These are phyloP conservation scores for Parnassius orleans DNA, from an alignment of 2,888 invertebrate genomes.

Conservation along the genomic window DNA sequence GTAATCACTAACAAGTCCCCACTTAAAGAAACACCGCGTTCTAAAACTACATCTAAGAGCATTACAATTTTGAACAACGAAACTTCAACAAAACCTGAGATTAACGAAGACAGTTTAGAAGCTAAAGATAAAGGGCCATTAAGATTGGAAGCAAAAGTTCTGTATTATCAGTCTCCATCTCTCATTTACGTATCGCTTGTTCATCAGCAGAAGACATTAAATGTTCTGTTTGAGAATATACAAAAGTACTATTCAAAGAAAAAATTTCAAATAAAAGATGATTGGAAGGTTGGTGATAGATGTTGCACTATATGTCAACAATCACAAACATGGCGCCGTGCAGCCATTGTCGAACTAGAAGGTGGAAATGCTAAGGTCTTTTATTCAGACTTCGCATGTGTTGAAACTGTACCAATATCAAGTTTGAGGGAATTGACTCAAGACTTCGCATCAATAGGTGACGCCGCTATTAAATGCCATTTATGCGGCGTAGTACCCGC, in stretches of 20 bases:
- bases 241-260: constrained; percentile 74
- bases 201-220: constrained; percentile 66
- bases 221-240: constrained; percentile 72
- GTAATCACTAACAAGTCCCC: constrained; percentile 51
- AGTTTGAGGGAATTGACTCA: constrained; percentile 75
- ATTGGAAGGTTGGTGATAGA: constrained; percentile 77
- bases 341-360: constrained; percentile 64
- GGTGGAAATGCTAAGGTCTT: constrained; percentile 76
- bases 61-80: constrained; percentile 46
- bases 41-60: constrained; percentile 33
- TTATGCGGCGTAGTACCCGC: constrained; percentile 86
- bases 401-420: constrained; percentile 65
- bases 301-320: constrained; percentile 68
- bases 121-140: constrained; percentile 74
- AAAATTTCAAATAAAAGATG: constrained; percentile 38
- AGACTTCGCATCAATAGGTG: constrained; percentile 73
- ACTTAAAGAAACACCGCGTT: constrained; percentile 34
- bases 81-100: constrained; percentile 27
- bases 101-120: constrained; percentile 47
- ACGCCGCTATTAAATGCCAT: constrained; percentile 84
- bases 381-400: constrained; percentile 84
- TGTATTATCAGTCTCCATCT: constrained; percentile 78
- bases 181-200: constrained; percentile 81
- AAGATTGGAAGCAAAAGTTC: constrained; percentile 70
- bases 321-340: constrained; percentile 84